A percentile compares a stretch with the other conserved stretches of the same genome.
These are phyloP conservation scores for Knipowitschia caucasica DNA, from an alignment of 2,797 vertebrate genomes.

Conservation along the genomic window DNA sequence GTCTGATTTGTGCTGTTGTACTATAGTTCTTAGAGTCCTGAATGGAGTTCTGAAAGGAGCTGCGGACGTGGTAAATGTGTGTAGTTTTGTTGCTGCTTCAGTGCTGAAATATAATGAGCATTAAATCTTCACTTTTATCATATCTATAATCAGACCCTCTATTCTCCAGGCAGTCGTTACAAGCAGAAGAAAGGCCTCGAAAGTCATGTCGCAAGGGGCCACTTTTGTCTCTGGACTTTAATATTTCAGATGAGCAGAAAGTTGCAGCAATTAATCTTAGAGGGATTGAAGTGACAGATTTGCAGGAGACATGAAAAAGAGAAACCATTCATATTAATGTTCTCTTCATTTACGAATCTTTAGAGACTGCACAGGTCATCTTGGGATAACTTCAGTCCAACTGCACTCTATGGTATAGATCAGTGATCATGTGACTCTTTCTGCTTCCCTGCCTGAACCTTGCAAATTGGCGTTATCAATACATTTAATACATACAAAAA, in stretches of 20 bases:
- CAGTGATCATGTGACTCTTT: background rate
- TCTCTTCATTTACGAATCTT: background rate
- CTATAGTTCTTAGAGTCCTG: too few relatives aligned
- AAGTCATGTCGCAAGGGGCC: slow-evolving; percentile 8
- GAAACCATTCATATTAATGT: background rate
- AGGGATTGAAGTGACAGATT: slow-evolving; percentile 8
- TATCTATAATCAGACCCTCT: slow-evolving; percentile 34
- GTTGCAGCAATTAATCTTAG: slow-evolving; percentile 3
- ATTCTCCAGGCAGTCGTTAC: slow-evolving; percentile 18
- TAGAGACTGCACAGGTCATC: background rate
- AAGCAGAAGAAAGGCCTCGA: slow-evolving; percentile 14
- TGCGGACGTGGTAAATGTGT: slow-evolving; percentile 1
- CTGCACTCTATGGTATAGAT: background rate
- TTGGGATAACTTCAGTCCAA: background rate
- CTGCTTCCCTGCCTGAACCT: too few relatives aligned
- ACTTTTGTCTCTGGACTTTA: slow-evolving; percentile 2
- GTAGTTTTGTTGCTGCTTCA: slow-evolving; percentile 9
- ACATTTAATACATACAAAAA: too few relatives aligned
- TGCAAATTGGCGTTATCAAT: too few relatives aligned
- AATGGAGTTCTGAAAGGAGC: slow-evolving; percentile 6
- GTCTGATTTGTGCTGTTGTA: too few relatives aligned
- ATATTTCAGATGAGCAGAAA: slow-evolving; percentile 18
- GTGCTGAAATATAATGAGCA: slow-evolving; percentile 33
- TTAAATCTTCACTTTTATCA: slow-evolving; percentile 34
- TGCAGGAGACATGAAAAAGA: background rate